These are phyloP conservation scores for Stratiolaelaps scimitus DNA, from an alignment of 1,140 invertebrate species.

Conservation along the genomic window DNA sequence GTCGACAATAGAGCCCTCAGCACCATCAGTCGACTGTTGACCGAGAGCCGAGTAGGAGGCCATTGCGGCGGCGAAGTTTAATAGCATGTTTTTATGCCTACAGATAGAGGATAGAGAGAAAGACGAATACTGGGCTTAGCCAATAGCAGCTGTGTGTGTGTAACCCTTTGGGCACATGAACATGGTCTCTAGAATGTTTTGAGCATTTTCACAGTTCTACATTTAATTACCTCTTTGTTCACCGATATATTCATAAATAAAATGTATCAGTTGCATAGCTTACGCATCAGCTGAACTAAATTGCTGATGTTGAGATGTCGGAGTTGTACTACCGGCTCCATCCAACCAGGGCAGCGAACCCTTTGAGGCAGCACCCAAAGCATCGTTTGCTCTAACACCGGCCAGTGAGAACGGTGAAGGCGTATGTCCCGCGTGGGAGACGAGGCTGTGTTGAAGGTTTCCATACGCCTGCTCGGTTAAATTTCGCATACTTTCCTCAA, in stretches of 20 bases:
- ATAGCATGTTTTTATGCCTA: constrained; percentile 19
- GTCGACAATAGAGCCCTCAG: constrained; percentile 4
- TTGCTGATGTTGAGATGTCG: background rate
- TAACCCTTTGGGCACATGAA: no score
- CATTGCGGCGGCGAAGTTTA: constrained; percentile 21
- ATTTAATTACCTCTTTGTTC: no score
- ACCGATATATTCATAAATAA: background rate
- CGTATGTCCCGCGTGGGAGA: background rate
- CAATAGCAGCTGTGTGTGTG: no score
- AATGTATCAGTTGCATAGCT: background rate
- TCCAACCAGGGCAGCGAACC: constrained; percentile 22
- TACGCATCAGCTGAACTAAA: constrained; percentile 14
- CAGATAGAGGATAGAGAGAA: background rate
- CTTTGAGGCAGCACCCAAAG: background rate
- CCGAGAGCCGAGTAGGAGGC: constrained; percentile 17
- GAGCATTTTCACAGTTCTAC: background rate
- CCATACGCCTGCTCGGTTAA: constrained; percentile 23
- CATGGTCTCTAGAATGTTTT: no score
- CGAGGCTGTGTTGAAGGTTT: constrained; percentile 10
- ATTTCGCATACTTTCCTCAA: constrained; percentile 26
- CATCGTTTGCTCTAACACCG: background rate
- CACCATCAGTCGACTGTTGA: constrained; percentile 4
- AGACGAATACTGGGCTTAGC: background rate
- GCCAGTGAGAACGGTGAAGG: background rate
- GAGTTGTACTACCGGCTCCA: background rate